Evolutionary conservation across 2,888 invertebrate species (phyloP), one percentile per base, ranked within the genome.

Genomic region (Cosmia trapezina): DNA sequence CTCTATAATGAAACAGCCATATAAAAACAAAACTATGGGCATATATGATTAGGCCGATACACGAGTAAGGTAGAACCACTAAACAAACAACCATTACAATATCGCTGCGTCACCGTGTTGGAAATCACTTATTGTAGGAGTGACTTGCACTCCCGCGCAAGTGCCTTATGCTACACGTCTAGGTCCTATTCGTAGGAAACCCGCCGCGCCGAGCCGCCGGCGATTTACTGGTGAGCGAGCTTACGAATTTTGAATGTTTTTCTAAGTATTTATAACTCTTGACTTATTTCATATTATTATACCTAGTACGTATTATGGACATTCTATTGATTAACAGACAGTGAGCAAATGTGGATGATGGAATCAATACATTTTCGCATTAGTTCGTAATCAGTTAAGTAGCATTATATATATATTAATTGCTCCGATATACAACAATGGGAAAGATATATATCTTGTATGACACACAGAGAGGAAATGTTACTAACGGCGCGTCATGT

Each of bases 31-130:
- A 96, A 95, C 95, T 94, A 94, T 94, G 93, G 94, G 95, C 95
- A 96, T 96, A 95, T 95, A 96, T 95, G 96, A 96, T 96, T 96
- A 96, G 95, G 91, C 91, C 92, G 95, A 96, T 96, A 96, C 96
- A 96, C 93, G 95, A 93, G 95, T 95, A 94, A 96, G 96, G 96
- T 95, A 95, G 95, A 95, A 91, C 94, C 94, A 93, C 95, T 95
- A 96, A 96, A 96, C 96, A 96, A 96, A 96, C 96, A 96, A 92
- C 94, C 90, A 95, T 96, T 95, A 94, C 91, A 95, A 95, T 95
- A 95, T 87, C 86, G 95, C 95, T 89, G 88, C 89, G 94, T 96
- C 96, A 96, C 89, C 91, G 92, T 94, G 94, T 95, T 95, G 89
- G 94, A 96, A 96, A 96, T 96, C 96, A 96, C 95, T 96, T 96